Conservation (phyloP, 2,888 invertebrate species). For the Chymomyza amoena region DNA sequence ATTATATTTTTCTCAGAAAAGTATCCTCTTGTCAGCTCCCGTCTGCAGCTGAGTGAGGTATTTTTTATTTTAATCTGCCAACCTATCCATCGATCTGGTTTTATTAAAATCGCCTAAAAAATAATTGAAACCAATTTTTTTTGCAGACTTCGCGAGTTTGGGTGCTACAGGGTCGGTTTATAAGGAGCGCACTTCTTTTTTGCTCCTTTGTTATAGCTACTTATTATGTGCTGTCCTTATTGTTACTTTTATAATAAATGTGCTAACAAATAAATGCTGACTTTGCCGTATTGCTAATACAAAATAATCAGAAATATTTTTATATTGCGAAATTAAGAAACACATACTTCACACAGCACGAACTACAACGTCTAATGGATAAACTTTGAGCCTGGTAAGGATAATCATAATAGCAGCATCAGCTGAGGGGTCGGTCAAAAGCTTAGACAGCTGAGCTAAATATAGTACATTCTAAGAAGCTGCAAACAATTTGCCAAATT, state of each 20-base stretch:
- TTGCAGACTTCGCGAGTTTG: too few relatives aligned
- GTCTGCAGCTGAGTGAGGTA: too few relatives aligned
- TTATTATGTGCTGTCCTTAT: background rate
- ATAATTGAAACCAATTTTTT: too few relatives aligned
- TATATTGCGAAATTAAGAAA: background rate
- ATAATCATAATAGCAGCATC: background rate
- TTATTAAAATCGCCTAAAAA: too few relatives aligned
- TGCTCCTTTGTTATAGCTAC: background rate
- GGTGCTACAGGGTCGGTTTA: background rate
- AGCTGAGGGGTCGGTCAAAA: background rate
- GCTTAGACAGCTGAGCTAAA: background rate
- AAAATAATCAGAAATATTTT: background rate
- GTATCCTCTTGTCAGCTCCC: too few relatives aligned
- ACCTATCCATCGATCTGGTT: too few relatives aligned
- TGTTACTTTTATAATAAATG: background rate
- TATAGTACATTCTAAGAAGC: constrained; percentile 11
- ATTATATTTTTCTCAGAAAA: too few relatives aligned
- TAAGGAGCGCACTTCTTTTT: background rate
- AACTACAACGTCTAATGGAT: background rate
- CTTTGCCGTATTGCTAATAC: background rate
- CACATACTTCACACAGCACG: background rate
- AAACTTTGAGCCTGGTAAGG: background rate
- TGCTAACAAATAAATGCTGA: background rate
- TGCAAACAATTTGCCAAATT: constrained; percentile 55
- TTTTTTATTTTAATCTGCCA: too few relatives aligned